phyloP scores from a whole-genome alignment of 2,888 invertebrate genomes.

The Nemoura dubitans region DNA sequence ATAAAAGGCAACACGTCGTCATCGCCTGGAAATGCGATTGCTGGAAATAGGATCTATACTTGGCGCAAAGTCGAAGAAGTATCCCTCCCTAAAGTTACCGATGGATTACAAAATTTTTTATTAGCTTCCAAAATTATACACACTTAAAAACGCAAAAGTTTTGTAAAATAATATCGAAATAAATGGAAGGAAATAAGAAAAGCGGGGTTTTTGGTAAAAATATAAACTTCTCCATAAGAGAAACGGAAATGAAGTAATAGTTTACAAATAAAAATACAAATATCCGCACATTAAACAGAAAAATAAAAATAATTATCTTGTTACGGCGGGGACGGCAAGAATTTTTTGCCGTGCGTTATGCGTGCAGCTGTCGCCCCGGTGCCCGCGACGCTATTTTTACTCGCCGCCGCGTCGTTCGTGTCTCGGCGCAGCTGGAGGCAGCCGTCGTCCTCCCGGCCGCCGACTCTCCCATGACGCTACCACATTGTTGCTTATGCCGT shows the following conservation, averaged over 20 bases:
- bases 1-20: not conserved
- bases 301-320: not conserved
- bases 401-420: not conserved
- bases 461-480: not conserved
- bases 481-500: not conserved
- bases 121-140: too few relatives aligned
- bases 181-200: too few relatives aligned
- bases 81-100: not conserved
- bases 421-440: not conserved
- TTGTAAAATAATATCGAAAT: too few relatives aligned
- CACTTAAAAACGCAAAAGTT: too few relatives aligned
- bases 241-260: not conserved
- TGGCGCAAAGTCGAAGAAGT: too few relatives aligned
- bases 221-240: not conserved
- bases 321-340: not conserved
- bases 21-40: not conserved
- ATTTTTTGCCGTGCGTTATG: slow-evolving; percentile 3
- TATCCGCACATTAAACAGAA: not conserved
- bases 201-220: too few relatives aligned
- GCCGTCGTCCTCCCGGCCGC: not conserved
- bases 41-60: not conserved
- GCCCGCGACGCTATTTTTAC: not conserved
- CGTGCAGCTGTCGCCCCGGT: not conserved
- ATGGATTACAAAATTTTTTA: too few relatives aligned
- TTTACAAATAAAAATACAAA: not conserved